A percentile compares a stretch with the other conserved stretches of the same genome.
These are phyloP conservation scores for Tetramorium bicarinatum DNA, from an alignment of 2,888 invertebrate species.

Conservation along the genomic window DNA sequence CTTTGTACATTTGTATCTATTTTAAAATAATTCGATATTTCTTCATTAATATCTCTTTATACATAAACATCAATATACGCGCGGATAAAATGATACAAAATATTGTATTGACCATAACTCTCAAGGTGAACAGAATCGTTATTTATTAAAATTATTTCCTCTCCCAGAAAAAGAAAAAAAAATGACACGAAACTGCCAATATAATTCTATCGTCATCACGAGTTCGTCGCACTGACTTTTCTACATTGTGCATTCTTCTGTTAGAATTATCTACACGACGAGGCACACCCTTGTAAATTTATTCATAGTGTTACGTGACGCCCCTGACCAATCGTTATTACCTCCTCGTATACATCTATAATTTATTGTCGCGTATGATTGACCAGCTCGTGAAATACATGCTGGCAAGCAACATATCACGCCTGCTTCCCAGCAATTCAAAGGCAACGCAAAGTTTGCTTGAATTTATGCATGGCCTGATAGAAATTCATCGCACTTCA, in stretches of 20 bases:
- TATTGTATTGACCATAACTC: neutral
- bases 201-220: neutral
- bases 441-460: constrained; percentile 57
- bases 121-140: constrained; percentile 3
- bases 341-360: neutral
- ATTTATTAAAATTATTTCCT: constrained; percentile 5
- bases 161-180: neutral
- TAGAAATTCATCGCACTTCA: neutral
- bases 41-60: neutral
- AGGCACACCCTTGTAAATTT: constrained; percentile 20
- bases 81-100: neutral
- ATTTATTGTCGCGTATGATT: constrained; percentile 40
- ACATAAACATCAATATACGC: neutral
- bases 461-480: constrained; percentile 72
- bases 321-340: constrained; percentile 14
- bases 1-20: neutral
- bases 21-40: neutral
- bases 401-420: constrained; percentile 26
- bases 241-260: neutral
- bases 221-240: constrained; percentile 4
- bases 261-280: constrained; percentile 6
- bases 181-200: neutral
- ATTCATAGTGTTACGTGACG: constrained; percentile 12
- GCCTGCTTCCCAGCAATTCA: constrained; percentile 27
- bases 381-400: constrained; percentile 5